phyloP scores from a whole-genome alignment of 2,888 invertebrate species.

The Drosophila prostipennis region DNA sequence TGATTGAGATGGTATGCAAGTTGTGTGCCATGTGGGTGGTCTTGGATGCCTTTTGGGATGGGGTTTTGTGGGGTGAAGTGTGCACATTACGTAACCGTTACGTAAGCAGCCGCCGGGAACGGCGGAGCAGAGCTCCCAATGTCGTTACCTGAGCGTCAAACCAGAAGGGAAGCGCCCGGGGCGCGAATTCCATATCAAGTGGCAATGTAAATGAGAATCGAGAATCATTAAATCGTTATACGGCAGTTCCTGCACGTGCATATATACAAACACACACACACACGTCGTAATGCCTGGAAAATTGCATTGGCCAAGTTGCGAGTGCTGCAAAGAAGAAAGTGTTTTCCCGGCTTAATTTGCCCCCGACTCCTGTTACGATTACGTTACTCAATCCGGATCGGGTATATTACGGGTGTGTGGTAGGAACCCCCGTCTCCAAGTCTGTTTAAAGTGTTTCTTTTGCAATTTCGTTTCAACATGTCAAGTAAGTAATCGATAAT shows the following conservation, averaged over 20 bases:
- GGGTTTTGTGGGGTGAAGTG: slow-evolving; percentile 13
- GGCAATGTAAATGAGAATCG: slow-evolving; percentile 42
- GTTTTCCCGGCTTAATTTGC: slow-evolving; percentile 4
- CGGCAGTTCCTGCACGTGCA: slow-evolving; percentile 18
- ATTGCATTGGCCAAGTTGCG: slow-evolving; percentile 19
- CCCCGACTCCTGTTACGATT: not conserved
- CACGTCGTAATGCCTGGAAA: slow-evolving; percentile 1
- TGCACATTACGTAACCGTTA: slow-evolving; percentile 37
- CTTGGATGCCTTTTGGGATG: not conserved
- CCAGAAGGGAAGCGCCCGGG: slow-evolving; percentile 24
- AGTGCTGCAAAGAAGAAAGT: slow-evolving; percentile 7
- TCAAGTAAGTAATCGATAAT: too few species aligned
- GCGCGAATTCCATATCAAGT: slow-evolving; percentile 36
- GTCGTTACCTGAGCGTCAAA: slow-evolving; percentile 23
- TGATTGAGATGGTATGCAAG: not conserved
- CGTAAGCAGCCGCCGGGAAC: slow-evolving; percentile 32
- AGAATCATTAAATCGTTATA: slow-evolving; percentile 45
- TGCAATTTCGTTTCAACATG: not conserved
- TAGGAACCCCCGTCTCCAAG: not conserved
- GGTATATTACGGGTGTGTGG: not conserved
- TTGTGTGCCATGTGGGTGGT: not conserved
- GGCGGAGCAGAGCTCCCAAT: slow-evolving; percentile 1
- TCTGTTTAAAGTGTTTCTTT: not conserved
- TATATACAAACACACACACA: not conserved
- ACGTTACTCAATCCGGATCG: not conserved